phyloP scores from a whole-genome alignment of 1,140 invertebrate genomes.

The Zaprionus taronus region DNA sequence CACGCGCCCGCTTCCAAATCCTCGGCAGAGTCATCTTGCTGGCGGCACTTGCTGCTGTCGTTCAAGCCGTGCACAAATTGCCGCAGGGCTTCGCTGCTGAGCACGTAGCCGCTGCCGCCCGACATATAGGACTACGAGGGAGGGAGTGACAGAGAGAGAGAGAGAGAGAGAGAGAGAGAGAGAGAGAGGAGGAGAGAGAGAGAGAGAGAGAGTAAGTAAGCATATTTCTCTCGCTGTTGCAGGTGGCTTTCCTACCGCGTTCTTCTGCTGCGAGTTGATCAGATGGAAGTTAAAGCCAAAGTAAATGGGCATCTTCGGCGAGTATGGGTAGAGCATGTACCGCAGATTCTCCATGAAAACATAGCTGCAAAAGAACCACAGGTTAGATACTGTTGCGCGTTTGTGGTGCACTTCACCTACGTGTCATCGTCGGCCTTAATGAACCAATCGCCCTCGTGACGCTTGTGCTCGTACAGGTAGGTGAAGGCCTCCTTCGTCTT shows the following conservation, averaged over 20 bases:
- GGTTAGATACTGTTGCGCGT: not conserved
- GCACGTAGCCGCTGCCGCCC: conserved; percentile 95
- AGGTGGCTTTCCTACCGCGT: conserved; percentile 36
- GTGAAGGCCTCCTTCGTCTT: conserved; percentile 97
- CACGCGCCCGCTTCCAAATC: conserved; percentile 97
- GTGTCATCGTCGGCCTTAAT: conserved; percentile 98
- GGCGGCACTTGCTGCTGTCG: conserved; percentile 55
- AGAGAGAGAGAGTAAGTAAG: no score
- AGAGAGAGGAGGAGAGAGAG: not conserved
- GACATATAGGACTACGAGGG: conserved; percentile 94
- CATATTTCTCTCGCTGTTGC: no score
- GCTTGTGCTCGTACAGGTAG: conserved; percentile 92
- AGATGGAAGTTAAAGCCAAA: conserved; percentile 94
- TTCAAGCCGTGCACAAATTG: conserved; percentile 90
- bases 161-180: not conserved
- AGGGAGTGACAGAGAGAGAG: not conserved
- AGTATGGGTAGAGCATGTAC: conserved; percentile 92
- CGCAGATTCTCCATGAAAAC: conserved; percentile 95
- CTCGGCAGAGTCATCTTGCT: conserved; percentile 89
- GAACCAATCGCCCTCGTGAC: conserved; percentile 95
- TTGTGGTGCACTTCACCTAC: conserved; percentile 85
- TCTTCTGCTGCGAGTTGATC: conserved; percentile 12
- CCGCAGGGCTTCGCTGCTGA: conserved; percentile 91
- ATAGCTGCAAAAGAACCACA: conserved; percentile 79
- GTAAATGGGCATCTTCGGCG: conserved; percentile 90